These are phyloP conservation scores for Microdon myrmicae DNA, from an alignment of 2,888 invertebrate genomes.

Conservation along the genomic window DNA sequence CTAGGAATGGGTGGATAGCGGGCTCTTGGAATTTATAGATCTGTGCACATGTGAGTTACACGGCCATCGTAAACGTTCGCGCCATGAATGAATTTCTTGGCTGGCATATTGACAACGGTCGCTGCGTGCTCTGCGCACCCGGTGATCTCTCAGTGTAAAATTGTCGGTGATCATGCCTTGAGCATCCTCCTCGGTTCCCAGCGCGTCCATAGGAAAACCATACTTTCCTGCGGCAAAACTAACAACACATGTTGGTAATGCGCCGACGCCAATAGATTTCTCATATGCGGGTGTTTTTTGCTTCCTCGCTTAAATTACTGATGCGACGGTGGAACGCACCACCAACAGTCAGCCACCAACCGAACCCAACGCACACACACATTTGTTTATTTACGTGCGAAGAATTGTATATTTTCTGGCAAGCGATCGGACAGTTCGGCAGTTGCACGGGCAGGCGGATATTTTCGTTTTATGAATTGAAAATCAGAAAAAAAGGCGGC, in stretches of 20 bases:
- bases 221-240: conserved; percentile 24
- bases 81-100: conserved; percentile 49
- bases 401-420: conserved; percentile 51
- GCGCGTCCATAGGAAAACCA: conserved; percentile 29
- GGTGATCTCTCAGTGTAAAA: conserved; percentile 6
- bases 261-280: conserved; percentile 44
- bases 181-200: too few relatives aligned
- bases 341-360: conserved; percentile 22
- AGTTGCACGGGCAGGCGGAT: conserved; percentile 43
- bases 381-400: conserved; percentile 51
- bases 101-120: conserved; percentile 43
- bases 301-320: conserved; percentile 22
- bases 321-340: conserved; percentile 32
- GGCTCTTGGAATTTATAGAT: too few relatives aligned
- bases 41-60: too few relatives aligned
- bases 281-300: conserved; percentile 48
- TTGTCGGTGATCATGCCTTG: too few relatives aligned
- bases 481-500: conserved; percentile 18
- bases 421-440: conserved; percentile 42
- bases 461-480: conserved; percentile 34
- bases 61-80: too few relatives aligned
- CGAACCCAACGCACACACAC: conserved; percentile 35
- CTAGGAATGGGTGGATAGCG: too few relatives aligned
- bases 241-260: conserved; percentile 47
- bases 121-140: conserved; percentile 25